Conservation (phyloP, 2,797 vertebrate species). For the Yasuhikotakia modesta region DNA sequence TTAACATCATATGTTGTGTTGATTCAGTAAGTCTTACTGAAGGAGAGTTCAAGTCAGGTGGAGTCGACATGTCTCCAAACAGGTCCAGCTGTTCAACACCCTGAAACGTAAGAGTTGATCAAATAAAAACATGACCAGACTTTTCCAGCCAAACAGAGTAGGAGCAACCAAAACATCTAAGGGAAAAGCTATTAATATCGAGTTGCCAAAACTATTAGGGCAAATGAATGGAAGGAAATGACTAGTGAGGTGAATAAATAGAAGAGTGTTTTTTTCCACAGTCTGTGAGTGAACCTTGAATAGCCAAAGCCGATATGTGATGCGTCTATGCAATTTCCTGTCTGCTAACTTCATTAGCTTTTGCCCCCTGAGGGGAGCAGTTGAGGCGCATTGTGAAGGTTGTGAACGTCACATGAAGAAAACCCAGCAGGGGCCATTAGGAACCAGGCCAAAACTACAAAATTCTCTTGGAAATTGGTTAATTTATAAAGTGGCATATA, state of each 20-base stretch:
- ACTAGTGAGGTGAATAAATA: conserved; percentile 29
- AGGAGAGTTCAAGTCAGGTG: conserved; percentile 88
- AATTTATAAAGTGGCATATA: not conserved
- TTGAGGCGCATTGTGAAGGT: conserved; percentile 18
- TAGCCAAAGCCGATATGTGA: conserved; percentile 31
- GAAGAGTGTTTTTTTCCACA: conserved; percentile 24
- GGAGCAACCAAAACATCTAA: conserved; percentile 27
- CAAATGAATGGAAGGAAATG: conserved; percentile 21
- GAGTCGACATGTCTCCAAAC: conserved; percentile 98
- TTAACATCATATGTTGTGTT: not conserved
- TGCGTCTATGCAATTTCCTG: conserved; percentile 51
- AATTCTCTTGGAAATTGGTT: conserved; percentile 6
- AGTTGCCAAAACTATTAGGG: not conserved
- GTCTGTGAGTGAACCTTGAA: conserved; percentile 19
- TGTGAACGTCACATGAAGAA: conserved; percentile 30
- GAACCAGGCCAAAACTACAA: conserved; percentile 4
- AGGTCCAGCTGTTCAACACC: conserved; percentile 90
- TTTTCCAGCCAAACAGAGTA: conserved; percentile 22
- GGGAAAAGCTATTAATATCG: conserved; percentile 22
- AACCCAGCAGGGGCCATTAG: conserved; percentile 29
- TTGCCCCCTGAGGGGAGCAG: conserved; percentile 21
- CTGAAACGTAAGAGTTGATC: conserved; percentile 69
- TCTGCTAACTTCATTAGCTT: conserved; percentile 55
- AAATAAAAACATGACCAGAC: conserved; percentile 24
- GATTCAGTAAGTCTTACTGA: conserved; percentile 77